Evolutionary conservation across 2,888 invertebrate genomes (phyloP).

Genomic region (Charanyca ferruginea): DNA sequence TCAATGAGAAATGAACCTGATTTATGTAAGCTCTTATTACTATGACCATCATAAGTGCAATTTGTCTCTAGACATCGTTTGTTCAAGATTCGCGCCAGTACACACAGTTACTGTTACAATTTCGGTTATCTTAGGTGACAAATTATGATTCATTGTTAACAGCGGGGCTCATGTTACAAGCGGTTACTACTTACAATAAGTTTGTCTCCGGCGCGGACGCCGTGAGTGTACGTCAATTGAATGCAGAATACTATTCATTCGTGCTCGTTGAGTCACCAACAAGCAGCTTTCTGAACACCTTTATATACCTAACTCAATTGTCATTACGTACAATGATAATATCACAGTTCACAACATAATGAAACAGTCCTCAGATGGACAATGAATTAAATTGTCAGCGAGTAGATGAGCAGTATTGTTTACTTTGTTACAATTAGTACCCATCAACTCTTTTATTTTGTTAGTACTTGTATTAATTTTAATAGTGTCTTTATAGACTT

Average conservation of each 20-base stretch:
- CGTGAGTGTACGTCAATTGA: slow-evolving; percentile 78
- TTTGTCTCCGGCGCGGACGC: slow-evolving; percentile 73
- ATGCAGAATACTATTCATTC: slow-evolving; percentile 83
- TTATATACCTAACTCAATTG: slow-evolving; percentile 48
- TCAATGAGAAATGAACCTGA: slow-evolving; percentile 68
- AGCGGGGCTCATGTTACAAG: slow-evolving; percentile 70
- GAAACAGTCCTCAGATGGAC: slow-evolving; percentile 36
- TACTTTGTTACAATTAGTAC: slow-evolving; percentile 33
- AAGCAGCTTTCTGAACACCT: slow-evolving; percentile 75
- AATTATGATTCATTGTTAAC: slow-evolving; percentile 77
- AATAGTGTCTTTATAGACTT: neutral
- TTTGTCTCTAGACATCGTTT: slow-evolving; percentile 31
- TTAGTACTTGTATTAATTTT: slow-evolving; percentile 5
- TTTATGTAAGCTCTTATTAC: slow-evolving; percentile 53
- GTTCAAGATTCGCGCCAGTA: slow-evolving; percentile 55
- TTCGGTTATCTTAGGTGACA: slow-evolving; percentile 62
- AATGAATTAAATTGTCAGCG: slow-evolving; percentile 41
- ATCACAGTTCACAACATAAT: slow-evolving; percentile 44
- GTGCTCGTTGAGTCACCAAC: slow-evolving; percentile 83
- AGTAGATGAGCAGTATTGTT: slow-evolving; percentile 20
- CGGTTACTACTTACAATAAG: slow-evolving; percentile 77
- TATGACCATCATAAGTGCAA: slow-evolving; percentile 40
- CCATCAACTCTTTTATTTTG: slow-evolving; percentile 6
- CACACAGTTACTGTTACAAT: slow-evolving; percentile 53
- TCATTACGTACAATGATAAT: slow-evolving; percentile 53